Base-by-base conservation (phyloP, 1,140 invertebrate genomes). In the Drosophila ficusphila region DNA sequence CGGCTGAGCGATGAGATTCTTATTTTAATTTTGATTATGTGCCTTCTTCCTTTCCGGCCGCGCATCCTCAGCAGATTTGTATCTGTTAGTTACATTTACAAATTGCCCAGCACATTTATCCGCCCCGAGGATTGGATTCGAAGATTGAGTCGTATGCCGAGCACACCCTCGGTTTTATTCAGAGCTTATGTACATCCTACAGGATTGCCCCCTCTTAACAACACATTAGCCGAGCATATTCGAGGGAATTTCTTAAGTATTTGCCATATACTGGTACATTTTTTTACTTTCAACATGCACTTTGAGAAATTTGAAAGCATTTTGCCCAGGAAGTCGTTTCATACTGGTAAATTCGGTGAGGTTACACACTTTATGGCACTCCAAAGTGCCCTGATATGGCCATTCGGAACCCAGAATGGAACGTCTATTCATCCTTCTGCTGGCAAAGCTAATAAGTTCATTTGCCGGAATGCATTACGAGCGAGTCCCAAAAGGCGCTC, bases 11-110 rank as follows among this genome's bases (percentile, higher is more conserved):
- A 86, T 86, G 82, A 82, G 82, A 75, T 77, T 88, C 82, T 86
- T 86, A 86, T 86, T 86, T 88, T 86, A 86, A 86, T 86, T 86
- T 86, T 88, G 82, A 82, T 86, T 77, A 74, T 81, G 77, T 78
- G 58, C 60, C 18, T 14, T 41, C 18, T 38, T 39, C 56, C 14
- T 16, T 62, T 39, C 58, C 64, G 77, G 68, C 73, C 54, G 58
- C 56, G 71, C 68, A 77, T 64, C 54, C 64, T 48, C 52, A 25
- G 33, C 48, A 57, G 64, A 70, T 82, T 70, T 75, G 77, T 77
- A 70, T 86, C 74, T 88, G 81, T 56, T 81, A 75, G 82, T 82
- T 82, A 86, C 81, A 86, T 69, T 79, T 85, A 86, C 82, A 88
- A 86, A 86, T 85, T 81, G 77, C 82, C 19, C 11, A 58, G 62